A percentile compares a stretch with the other conserved stretches of the same genome.
These are phyloP conservation scores for Synergus gifuensis DNA, from an alignment of 2,888 invertebrate species.

Conservation along the genomic window DNA sequence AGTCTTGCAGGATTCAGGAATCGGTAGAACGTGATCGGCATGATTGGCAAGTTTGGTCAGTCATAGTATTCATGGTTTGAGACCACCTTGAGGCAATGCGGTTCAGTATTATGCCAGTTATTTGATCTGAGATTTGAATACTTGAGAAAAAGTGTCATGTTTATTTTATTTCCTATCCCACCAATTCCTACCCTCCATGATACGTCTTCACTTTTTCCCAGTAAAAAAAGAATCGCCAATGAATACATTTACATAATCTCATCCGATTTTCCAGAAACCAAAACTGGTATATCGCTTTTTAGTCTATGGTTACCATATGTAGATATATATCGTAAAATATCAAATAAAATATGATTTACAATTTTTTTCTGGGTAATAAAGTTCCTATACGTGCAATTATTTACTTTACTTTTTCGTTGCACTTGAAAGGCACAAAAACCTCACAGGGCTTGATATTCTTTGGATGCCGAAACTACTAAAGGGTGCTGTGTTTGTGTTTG, in stretches of 20 bases:
- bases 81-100: conserved; percentile 65
- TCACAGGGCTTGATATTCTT: background rate
- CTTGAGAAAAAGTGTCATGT: conserved; percentile 72
- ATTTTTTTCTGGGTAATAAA: no score
- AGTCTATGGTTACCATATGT: no score
- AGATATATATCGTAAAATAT: no score
- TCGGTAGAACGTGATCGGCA: conserved; percentile 63
- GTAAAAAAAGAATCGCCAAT: conserved; percentile 59
- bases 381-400: no score
- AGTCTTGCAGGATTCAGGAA: background rate
- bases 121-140: conserved; percentile 77
- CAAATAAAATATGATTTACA: no score
- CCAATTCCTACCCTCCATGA: conserved; percentile 49
- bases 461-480: conserved; percentile 27
- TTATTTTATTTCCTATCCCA: conserved; percentile 70
- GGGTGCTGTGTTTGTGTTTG: background rate
- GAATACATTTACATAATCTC: conserved; percentile 61
- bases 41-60: conserved; percentile 70
- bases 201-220: conserved; percentile 51
- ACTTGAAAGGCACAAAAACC: background rate
- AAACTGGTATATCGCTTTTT: no score
- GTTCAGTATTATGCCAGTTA: conserved; percentile 66
- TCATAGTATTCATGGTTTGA: conserved; percentile 77
- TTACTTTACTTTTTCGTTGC: background rate
- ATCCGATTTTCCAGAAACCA: background rate